A percentile compares a stretch with the other conserved stretches of the same genome.
Conservation (phyloP, 1,140 invertebrate genomes). For the Homalodisca vitripennis region DNA sequence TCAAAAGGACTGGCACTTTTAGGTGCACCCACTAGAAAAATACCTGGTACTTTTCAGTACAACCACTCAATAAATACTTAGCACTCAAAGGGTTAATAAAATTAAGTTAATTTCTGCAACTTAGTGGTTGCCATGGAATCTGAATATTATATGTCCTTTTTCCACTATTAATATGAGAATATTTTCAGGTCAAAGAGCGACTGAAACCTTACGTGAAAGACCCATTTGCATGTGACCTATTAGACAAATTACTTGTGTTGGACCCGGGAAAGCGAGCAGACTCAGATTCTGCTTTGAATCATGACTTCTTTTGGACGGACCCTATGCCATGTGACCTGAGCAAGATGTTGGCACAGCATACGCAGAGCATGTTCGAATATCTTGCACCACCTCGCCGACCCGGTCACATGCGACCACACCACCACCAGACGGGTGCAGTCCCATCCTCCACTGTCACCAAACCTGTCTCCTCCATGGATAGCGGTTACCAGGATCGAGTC, state of each 20-base stretch:
- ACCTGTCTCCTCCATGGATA: constrained; percentile 57
- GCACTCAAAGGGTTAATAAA: too few relatives aligned
- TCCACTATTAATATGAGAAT: too few relatives aligned
- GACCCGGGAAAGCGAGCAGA: constrained; percentile 91
- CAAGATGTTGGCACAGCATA: constrained; percentile 91
- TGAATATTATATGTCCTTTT: too few relatives aligned
- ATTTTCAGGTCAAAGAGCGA: constrained; percentile 73
- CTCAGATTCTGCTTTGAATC: constrained; percentile 91
- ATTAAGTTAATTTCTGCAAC: too few relatives aligned
- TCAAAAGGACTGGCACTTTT: too few relatives aligned
- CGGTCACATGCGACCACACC: constrained; percentile 67
- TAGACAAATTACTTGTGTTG: constrained; percentile 89
- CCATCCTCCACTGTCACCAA: constrained; percentile 47
- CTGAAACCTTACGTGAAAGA: constrained; percentile 93
- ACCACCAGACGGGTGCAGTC: constrained; percentile 55
- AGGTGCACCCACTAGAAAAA: too few relatives aligned
- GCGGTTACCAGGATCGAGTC: constrained; percentile 73
- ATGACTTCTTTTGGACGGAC: constrained; percentile 98
- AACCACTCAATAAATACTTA: too few relatives aligned
- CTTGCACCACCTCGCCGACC: constrained; percentile 77
- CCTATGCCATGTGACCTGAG: constrained; percentile 91
- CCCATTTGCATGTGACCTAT: constrained; percentile 85
- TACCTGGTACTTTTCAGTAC: too few relatives aligned
- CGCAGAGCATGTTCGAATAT: constrained; percentile 96
- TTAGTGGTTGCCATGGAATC: too few relatives aligned